phyloP scores from a whole-genome alignment of 2,113 vertebrate species.

The Gavia stellata region DNA sequence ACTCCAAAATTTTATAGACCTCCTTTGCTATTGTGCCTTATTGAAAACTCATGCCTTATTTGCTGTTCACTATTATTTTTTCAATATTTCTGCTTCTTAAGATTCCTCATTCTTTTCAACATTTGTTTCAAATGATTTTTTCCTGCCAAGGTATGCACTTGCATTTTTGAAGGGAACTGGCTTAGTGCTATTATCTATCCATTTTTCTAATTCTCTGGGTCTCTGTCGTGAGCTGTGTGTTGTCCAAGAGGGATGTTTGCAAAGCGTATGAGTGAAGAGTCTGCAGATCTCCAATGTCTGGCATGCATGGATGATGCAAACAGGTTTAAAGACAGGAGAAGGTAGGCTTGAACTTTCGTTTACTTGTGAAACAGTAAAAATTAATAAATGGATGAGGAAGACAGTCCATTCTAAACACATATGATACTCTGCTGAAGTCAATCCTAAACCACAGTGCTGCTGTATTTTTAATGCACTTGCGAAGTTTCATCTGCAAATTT shows the following conservation, averaged over 20 bases:
- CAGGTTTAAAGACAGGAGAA: not conserved
- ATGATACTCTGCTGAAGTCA: not conserved
- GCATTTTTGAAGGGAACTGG: not conserved
- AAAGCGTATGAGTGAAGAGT: not conserved
- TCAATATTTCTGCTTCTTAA: conserved; percentile 25
- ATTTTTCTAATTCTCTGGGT: not conserved
- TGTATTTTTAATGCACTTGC: conserved; percentile 24
- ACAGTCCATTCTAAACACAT: not conserved
- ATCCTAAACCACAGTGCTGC: not conserved
- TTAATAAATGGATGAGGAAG: not conserved
- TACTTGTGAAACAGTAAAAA: not conserved
- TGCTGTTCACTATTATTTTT: conserved; percentile 19
- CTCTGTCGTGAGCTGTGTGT: not conserved
- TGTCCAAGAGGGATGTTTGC: not conserved
- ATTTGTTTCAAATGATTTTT: conserved; percentile 29
- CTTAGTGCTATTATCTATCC: not conserved
- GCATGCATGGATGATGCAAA: not conserved
- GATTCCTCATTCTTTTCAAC: not conserved
- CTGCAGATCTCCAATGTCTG: not conserved
- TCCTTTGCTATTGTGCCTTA: not conserved
- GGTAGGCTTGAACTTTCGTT: not conserved
- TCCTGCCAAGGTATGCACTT: not conserved
- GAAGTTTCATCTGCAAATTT: conserved; percentile 50
- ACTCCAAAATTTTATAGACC: conserved; percentile 40
- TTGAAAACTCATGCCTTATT: conserved; percentile 53